Evolutionary conservation across 1,140 invertebrate species (phyloP), one percentile per base, ranked within the genome.

Genomic region (Mercenaria mercenaria): DNA sequence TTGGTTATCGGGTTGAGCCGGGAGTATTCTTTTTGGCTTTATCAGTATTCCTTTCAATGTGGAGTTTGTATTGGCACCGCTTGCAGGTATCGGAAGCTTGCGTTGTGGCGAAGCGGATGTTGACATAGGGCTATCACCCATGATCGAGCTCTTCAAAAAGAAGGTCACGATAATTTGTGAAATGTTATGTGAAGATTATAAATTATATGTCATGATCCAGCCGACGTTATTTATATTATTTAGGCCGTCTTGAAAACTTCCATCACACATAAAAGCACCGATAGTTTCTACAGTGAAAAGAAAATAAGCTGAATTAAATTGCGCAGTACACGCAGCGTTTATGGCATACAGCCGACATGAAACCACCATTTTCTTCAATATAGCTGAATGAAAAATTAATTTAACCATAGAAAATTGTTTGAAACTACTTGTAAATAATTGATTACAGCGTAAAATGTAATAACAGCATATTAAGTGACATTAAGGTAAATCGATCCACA

Each of bases 31-130:
- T 77, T 89, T 89, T 18, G 80, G 80, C 37, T 83, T 83, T 29
- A 77, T 89, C 69, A 89, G 56, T 32, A 89, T 76, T 74, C 80
- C 88, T 83, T 89, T 89, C 47, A 89, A 61, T 47, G 59, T 20
- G 20, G 76, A 52, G 59, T 88, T 88, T 67, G 76, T 39, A 72
- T 88, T 88, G 86, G 76, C 77, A 81, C 37, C 43, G 20, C 13
- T 64, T 0, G 26, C 26, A 10, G 86, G 86, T 34, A 64, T 88
- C 18, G 86, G 86, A 72, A 88, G 86, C 64, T 88, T 88, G 1
- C 86, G 76, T 72, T 85, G 83, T 13, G 64, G 23, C 64, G 82
- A 52, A 50, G 34, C 26, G 1, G 64, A 26, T 39, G 67, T 26
- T 74, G 69, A 37, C 50, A 39, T 26, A 0, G 83, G 64, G 47